These are phyloP conservation scores for Panagrolaimus sp. DNA, from an alignment of 1,140 invertebrate species.

Conservation along the genomic window DNA sequence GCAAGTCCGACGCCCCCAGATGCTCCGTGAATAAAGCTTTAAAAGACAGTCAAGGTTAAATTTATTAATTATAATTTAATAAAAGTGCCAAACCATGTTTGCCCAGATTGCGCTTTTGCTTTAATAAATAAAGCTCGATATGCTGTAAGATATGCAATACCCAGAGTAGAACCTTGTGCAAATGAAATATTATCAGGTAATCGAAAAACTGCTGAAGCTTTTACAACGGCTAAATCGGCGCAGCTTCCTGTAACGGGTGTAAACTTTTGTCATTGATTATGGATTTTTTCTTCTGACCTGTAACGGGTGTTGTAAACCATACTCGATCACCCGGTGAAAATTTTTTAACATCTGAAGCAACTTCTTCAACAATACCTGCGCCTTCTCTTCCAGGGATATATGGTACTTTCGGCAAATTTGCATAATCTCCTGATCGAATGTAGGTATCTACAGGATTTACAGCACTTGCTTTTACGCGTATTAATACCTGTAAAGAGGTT, in stretches of 20 bases:
- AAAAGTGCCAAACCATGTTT: neutral
- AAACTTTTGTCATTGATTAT: no score
- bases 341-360: constrained; percentile 60
- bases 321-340: constrained; percentile 60
- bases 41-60: no score
- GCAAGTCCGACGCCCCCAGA: constrained; percentile 66
- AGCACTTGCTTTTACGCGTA: constrained; percentile 62
- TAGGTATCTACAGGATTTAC: constrained; percentile 67
- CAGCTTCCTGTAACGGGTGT: constrained; percentile 63
- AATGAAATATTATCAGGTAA: constrained; percentile 61
- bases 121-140: constrained; percentile 43
- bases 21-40: constrained; percentile 65
- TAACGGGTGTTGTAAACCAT: constrained; percentile 53
- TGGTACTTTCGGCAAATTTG: constrained; percentile 61
- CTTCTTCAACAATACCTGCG: constrained; percentile 62
- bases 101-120: constrained; percentile 16
- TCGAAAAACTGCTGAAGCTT: constrained; percentile 54
- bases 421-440: constrained; percentile 62
- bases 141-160: constrained; percentile 65
- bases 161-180: constrained; percentile 64
- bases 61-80: no score
- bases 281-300: no score
- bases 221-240: constrained; percentile 61
- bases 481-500: constrained; percentile 62
- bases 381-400: constrained; percentile 64